A percentile compares a stretch with the other conserved stretches of the same genome.
Conservation (phyloP, 2,797 vertebrate species). For the Sebastes goodei region DNA sequence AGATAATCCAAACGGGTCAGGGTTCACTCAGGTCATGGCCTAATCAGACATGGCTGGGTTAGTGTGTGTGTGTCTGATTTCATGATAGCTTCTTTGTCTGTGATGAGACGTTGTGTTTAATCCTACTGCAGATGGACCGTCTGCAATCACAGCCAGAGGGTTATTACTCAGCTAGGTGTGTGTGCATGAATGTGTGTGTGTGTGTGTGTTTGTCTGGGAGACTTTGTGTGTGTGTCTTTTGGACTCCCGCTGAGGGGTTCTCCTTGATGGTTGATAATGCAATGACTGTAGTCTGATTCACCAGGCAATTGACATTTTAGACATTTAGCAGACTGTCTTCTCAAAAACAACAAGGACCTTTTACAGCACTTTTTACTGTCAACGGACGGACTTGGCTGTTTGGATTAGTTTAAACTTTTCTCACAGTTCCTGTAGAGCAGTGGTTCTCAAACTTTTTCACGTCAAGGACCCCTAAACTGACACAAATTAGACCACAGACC, state of each 20-base stretch:
- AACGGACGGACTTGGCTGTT: background rate
- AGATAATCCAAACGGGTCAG: constrained; percentile 54
- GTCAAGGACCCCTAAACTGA: too few relatives aligned
- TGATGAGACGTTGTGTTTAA: constrained; percentile 18
- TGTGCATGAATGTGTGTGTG: background rate
- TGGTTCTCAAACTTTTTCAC: too few relatives aligned
- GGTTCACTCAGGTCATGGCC: constrained; percentile 48
- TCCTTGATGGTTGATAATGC: constrained; percentile 15
- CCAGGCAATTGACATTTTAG: background rate
- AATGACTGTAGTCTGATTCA: constrained; percentile 46
- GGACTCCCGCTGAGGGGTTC: constrained; percentile 38
- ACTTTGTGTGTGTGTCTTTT: background rate
- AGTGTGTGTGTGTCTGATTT: constrained; percentile 19
- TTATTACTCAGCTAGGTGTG: constrained; percentile 48
- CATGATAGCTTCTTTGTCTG: constrained; percentile 18
- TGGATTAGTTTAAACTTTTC: background rate
- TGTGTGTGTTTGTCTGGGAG: background rate
- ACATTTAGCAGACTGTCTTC: background rate
- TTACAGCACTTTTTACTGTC: background rate
- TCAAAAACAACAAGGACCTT: background rate
- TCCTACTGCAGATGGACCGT: constrained; percentile 51
- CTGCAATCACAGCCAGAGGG: constrained; percentile 32
- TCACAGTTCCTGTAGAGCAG: background rate
- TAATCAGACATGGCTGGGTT: constrained; percentile 48
- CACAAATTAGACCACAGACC: too few relatives aligned